Evolutionary conservation across 2,888 invertebrate genomes (phyloP), one percentile per base, ranked within the genome.

Genomic region (Caradrina kadenii): DNA sequence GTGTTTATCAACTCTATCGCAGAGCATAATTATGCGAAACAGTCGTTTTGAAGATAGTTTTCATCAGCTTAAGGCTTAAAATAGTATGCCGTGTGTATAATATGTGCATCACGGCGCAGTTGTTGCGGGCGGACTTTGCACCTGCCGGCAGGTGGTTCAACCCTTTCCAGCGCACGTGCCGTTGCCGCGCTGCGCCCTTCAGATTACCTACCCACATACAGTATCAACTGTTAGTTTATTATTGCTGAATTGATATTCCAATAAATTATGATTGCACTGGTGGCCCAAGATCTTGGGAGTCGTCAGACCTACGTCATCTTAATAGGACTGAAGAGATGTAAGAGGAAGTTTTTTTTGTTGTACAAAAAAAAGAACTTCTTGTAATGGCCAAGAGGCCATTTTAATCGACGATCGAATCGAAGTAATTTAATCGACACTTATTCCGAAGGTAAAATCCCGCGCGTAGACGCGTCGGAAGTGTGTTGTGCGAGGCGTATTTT

Each of bases 131-230:
- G 77, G 83, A 79, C 69, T 73, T 60, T 80, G 84, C 91, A 93
- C 91, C 93, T 92, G 92, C 73, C 92, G 93, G 85, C 93, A 93
- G 93, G 93, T 93, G 93, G 85, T 62, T 63, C 58, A 72, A 60
- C 66, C 69, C 73, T 64, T 52, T 63, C 54, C 67, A 56, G 63
- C 75, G 88, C 91, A 86, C 90, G 90, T 88, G 89, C 87, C 84
- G 61, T 68, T 79, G 71, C 78, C 10, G 52, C 63, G 42, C 13
- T 42, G 42, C 42, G 54, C 73, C 63, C 64, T 82, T 83, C 80
- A 79, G 79, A 81, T 82, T 80, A 81, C 80, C 62, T 63, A 58
- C 58, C 74, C 11, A 45, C 45, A 15, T 70, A 66, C 71, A 70
- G 83, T 76, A 15, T 4, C 17, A 74, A 64, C 73, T 72, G 83